phyloP scores from a whole-genome alignment of 2,888 invertebrate genomes.

The Gryllus longicercus region DNA sequence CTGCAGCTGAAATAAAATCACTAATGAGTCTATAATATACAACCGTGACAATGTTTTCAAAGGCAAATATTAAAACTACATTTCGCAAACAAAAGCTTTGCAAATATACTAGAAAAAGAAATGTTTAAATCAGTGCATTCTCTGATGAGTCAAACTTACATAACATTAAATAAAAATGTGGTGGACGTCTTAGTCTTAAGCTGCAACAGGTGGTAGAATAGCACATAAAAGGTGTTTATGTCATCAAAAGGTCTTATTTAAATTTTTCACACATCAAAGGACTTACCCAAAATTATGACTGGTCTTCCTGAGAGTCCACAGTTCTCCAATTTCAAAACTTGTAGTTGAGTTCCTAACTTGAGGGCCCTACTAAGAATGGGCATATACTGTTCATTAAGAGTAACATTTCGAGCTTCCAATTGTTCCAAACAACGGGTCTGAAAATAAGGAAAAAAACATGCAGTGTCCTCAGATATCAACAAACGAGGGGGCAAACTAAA shows the following conservation, averaged over 20 bases:
- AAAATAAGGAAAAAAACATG: constrained; percentile 32
- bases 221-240: too few species aligned
- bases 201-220: too few species aligned
- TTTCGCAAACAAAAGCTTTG: too few species aligned
- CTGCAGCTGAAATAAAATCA: constrained; percentile 59
- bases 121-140: too few species aligned
- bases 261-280: neutral
- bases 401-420: constrained; percentile 63
- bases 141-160: too few species aligned
- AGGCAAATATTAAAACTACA: constrained; percentile 28
- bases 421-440: constrained; percentile 68
- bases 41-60: constrained; percentile 27
- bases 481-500: too few species aligned
- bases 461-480: constrained; percentile 27
- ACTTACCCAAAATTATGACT: constrained; percentile 68
- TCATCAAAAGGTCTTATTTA: too few species aligned
- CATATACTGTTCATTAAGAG: constrained; percentile 65
- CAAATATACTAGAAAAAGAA: too few species aligned
- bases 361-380: constrained; percentile 71
- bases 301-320: constrained; percentile 71
- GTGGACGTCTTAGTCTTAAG: too few species aligned
- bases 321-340: constrained; percentile 73
- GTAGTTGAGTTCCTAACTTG: constrained; percentile 64
- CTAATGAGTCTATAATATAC: constrained; percentile 19
- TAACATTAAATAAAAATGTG: too few species aligned